Percentiles rank a stretch among this genome's conserved stretches.
phyloP scores from a whole-genome alignment of 2,797 vertebrate genomes.

The Valencia hispanica region DNA sequence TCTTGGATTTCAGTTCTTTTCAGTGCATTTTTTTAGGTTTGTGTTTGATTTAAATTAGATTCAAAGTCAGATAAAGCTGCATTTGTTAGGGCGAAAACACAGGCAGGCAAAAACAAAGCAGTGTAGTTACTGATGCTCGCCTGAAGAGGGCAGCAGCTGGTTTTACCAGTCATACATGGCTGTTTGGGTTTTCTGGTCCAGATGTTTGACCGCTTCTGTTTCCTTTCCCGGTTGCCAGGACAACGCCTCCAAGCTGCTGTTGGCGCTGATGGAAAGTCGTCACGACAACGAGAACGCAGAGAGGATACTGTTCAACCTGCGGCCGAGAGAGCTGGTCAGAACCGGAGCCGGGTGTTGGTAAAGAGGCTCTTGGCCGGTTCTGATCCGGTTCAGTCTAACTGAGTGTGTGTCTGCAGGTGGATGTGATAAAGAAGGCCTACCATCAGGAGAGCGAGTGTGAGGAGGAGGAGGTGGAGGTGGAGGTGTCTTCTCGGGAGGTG shows the following conservation, averaged over 20 bases:
- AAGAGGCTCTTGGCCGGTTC: neutral
- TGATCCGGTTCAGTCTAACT: neutral
- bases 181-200: neutral
- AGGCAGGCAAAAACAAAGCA: neutral
- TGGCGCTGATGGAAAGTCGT: conserved; percentile 97
- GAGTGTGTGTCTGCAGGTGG: conserved; percentile 80
- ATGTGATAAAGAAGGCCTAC: conserved; percentile 95
- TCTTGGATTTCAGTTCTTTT: neutral
- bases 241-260: conserved; percentile 95
- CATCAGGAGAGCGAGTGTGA: conserved; percentile 88
- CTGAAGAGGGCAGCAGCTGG: neutral
- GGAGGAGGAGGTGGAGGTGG: conserved; percentile 87
- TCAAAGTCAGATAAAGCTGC: too few relatives aligned
- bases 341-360: neutral
- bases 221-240: conserved; percentile 79
- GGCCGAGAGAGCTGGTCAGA: conserved; percentile 92
- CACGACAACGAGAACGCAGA: conserved; percentile 96
- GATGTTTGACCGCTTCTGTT: conserved; percentile 6
- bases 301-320: conserved; percentile 95
- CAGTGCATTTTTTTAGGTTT: too few relatives aligned
- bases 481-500: conserved; percentile 92
- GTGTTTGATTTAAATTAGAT: neutral
- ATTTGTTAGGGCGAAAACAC: too few relatives aligned
- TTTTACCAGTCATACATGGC: too few relatives aligned
- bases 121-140: neutral